Base-by-base conservation (phyloP, 2,113 vertebrate species). In the Craseonycteris thonglongyai region DNA sequence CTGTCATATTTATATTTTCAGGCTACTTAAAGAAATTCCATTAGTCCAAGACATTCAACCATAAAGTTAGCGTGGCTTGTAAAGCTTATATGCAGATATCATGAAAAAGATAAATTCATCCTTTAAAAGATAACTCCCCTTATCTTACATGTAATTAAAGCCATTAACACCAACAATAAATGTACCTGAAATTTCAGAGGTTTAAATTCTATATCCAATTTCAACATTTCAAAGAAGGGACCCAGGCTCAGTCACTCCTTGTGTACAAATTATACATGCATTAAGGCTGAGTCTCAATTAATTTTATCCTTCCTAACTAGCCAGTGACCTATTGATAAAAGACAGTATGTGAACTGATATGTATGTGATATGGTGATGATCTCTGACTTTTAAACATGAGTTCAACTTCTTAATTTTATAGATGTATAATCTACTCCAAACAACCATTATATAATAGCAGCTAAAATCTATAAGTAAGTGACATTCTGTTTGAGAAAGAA, bases 391-490 rank as follows among this genome's bases (percentile, higher is more conserved):
- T 18, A 92, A 92, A 88, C 59, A 56, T 38, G 26, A 85, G 40
- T 88, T 93, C 6, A 94, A 85, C 16, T 21, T 12, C 56, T 88
- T 82, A 82, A 93, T 45, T 88, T 87, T 90, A 49, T 40, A 93
- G 47, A 15, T 51, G 26, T 33, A n/a, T 59, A n/a, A 59, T 68
- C 35, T 49, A 33, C 33, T 65, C 35, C 24, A 59, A 84, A 76
- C 30, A 56, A 94, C 12, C 26, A 88, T 21, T 90, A 51, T 0
- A 81, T 33, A 96, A 90, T 15, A 12, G 16, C 94, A 63, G 94
- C 68, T 72, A 71, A 86, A 95, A 89, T 59, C 18, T 10, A 81
- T 35, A 22, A 68, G 63, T 42, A 88, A 93, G 47, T 66, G 35
- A 38, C 19, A 69, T 81, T 66, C 84, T 82, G 56, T 76, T 66